Evolutionary conservation across 1,140 invertebrate species (phyloP), one percentile per base, ranked within the genome.

Genomic region (Papilio aristodemus): DNA sequence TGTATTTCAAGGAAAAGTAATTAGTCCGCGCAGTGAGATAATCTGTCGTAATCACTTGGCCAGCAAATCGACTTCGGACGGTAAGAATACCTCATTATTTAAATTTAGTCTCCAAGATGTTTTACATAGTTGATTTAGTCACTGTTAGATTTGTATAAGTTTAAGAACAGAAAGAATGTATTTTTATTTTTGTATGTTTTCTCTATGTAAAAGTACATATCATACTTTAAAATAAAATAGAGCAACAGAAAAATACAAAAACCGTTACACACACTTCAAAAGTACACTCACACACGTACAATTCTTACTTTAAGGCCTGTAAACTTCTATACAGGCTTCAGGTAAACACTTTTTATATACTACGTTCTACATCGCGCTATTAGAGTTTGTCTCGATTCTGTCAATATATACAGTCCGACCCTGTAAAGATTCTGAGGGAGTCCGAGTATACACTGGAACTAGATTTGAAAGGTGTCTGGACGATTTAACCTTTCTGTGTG

Each of bases 271-370:
- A 46, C 43, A 46, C 43, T 10, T 0, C 17, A 46, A 14, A 17
- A 17, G 4, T 39, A 50, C 0, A 4, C 10, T 17, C 8, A 10
- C 1, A 50, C 7, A 11, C 9, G 7, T 19, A 19, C 43, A 46
- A 17, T 19, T 46, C 43, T 19, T 17, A 14, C 38, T 46, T 46
- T 46, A 17, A 19, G 43, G 6, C 2, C 7, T 43, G 41, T 17
- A 19, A 9, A 19, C 43, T 14, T 46, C 6, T 32, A n/a, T 32
- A 19, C 46, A 54, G 46, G 22, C 46, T 54, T 54, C 46, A 54
- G 46, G 46, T 54, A 54, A 25, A 54, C 19, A 54, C 46, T 54
- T 54, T 54, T 54, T 54, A 54, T 54, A 54, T 54, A 54, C 46
- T 22, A 22, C 10, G 19, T 32, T 32, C 46, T 54, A 25, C 46